Conservation (phyloP, 2,888 invertebrate genomes). For the Andricus curvator region DNA sequence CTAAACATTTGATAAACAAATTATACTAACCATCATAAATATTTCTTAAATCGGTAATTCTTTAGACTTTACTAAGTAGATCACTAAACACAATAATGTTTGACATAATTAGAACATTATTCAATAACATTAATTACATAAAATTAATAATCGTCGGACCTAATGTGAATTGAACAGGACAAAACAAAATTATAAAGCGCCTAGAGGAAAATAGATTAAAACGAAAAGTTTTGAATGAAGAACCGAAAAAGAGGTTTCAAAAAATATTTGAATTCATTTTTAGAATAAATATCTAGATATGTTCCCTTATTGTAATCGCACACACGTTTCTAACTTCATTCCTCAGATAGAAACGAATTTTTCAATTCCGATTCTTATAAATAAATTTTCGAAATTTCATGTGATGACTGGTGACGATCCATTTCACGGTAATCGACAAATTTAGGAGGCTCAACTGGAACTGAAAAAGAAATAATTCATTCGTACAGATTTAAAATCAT, state of each 20-base stretch:
- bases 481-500: too few species aligned
- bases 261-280: neutral
- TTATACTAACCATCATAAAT: neutral
- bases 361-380: neutral
- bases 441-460: neutral
- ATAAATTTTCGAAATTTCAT: neutral
- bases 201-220: neutral
- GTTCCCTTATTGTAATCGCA: neutral
- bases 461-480: neutral
- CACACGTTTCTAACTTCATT: neutral
- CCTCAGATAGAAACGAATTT: neutral
- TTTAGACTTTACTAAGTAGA: neutral
- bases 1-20: neutral
- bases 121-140: neutral
- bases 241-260: neutral
- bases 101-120: neutral
- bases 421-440: neutral
- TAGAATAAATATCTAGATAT: constrained; percentile 14
- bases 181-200: neutral
- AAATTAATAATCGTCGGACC: neutral
- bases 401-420: too few species aligned
- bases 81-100: neutral
- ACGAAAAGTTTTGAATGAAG: neutral
- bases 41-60: neutral
- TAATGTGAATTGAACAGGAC: neutral